These are phyloP conservation scores for Mustela lutreola DNA, from an alignment of 2,113 vertebrate genomes.

Conservation along the genomic window DNA sequence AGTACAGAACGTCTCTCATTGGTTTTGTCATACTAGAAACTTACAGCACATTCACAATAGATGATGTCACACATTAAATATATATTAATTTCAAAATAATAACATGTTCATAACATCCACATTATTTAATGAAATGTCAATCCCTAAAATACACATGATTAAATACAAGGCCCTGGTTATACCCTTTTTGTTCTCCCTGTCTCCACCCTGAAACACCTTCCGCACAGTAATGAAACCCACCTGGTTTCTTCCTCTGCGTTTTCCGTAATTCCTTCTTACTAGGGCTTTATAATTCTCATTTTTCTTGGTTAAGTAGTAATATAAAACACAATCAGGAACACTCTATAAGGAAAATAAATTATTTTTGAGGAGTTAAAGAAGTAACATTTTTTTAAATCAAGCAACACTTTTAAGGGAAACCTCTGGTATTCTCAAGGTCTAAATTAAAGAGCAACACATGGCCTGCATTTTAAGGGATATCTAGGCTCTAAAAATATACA, in stretches of 20 bases:
- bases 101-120: neutral
- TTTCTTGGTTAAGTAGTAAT: slow-evolving; percentile 99
- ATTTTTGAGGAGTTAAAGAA: slow-evolving; percentile 24
- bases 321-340: slow-evolving; percentile 97
- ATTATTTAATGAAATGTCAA: neutral
- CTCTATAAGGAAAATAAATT: slow-evolving; percentile 88
- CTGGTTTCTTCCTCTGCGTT: slow-evolving; percentile 97
- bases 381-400: neutral
- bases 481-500: neutral
- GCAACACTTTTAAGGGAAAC: slow-evolving; percentile 61
- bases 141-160: neutral
- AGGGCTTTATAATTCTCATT: slow-evolving; percentile 99
- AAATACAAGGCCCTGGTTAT: neutral
- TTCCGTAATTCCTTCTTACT: slow-evolving; percentile 96
- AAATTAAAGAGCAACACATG: slow-evolving; percentile 20
- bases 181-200: slow-evolving; percentile 15
- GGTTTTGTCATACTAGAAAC: slow-evolving; percentile 21
- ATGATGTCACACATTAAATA: neutral
- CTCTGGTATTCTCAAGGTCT: slow-evolving; percentile 9
- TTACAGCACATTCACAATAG: slow-evolving; percentile 45
- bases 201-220: slow-evolving; percentile 53
- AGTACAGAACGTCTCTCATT: slow-evolving; percentile 3
- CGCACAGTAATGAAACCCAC: slow-evolving; percentile 83
- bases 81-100: slow-evolving; percentile 57
- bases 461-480: neutral